Conservation (phyloP, 2,113 vertebrate genomes). For the Poeciliopsis prolifica region DNA sequence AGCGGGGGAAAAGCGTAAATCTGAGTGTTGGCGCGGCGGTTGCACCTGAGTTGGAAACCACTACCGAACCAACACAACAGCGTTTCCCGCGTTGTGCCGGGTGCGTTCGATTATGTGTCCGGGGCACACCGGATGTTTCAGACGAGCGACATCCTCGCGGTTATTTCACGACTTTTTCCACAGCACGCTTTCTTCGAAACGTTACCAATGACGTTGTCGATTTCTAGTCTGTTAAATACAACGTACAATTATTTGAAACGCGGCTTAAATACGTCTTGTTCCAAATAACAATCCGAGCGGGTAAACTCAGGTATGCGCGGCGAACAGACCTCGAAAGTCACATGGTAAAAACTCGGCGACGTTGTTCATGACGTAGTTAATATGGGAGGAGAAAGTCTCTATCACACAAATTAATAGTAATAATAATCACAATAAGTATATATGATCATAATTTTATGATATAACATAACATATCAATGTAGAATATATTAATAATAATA, state of each 20-base stretch:
- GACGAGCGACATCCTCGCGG: not conserved
- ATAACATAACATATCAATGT: no score
- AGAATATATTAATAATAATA: no score
- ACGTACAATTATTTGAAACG: no score
- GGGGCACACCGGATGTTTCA: not conserved
- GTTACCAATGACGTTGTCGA: no score
- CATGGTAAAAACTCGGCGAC: slow-evolving; percentile 6
- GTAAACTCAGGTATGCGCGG: rapidly evolving
- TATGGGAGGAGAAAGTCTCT: not conserved
- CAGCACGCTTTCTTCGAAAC: rapidly evolving
- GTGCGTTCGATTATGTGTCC: slow-evolving; percentile 37
- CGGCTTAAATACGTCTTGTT: not conserved
- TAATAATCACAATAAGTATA: no score
- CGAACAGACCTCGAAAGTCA: slow-evolving; percentile 9
- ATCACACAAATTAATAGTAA: no score
- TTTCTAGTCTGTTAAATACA: rapidly evolving
- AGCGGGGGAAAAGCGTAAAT: not conserved
- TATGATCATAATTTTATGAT: no score
- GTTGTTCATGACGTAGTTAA: not conserved
- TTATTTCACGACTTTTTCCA: not conserved
- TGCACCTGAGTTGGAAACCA: not conserved
- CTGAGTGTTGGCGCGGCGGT: slow-evolving; percentile 16
- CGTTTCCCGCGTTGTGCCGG: slow-evolving; percentile 68
- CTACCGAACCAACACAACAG: slow-evolving; percentile 39
- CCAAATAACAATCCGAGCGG: not conserved